phyloP scores from a whole-genome alignment of 2,888 invertebrate species.

The Bibio marci region DNA sequence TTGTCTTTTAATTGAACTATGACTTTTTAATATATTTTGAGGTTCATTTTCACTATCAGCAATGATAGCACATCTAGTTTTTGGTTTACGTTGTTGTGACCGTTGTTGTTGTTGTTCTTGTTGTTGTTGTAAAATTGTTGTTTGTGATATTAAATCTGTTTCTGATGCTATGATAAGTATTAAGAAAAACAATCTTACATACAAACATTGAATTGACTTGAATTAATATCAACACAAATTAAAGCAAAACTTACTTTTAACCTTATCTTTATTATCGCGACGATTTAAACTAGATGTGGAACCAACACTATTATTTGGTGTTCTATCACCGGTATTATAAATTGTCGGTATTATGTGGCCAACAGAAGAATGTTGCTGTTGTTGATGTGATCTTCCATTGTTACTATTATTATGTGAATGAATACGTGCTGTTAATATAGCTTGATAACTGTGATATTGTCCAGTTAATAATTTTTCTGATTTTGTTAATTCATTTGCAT shows the following conservation, averaged over 20 bases:
- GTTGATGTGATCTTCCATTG: no score
- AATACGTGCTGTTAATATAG: constrained; percentile 5
- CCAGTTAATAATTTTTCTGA: constrained; percentile 34
- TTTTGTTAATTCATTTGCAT: constrained; percentile 33
- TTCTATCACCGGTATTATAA: no score
- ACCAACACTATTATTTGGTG: no score
- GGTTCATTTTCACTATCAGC: constrained; percentile 23
- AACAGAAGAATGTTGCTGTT: neutral
- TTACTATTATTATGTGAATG: constrained; percentile 4
- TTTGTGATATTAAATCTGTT: no score
- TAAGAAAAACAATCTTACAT: no score
- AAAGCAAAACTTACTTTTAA: no score
- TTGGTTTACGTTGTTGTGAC: constrained; percentile 11
- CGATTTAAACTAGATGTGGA: no score
- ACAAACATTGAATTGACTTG: no score
- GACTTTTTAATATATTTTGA: constrained; percentile 7
- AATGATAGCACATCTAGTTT: constrained; percentile 24
- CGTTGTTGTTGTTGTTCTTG: constrained; percentile 6
- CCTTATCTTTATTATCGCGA: no score
- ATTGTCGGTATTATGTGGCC: constrained; percentile 18
- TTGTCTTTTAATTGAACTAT: constrained; percentile 6
- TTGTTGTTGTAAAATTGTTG: no score
- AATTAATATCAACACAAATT: no score
- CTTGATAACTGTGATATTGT: constrained; percentile 19
- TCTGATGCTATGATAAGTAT: no score